These are phyloP conservation scores for Natrix natrix DNA, from an alignment of 2,797 vertebrate species.

Conservation along the genomic window DNA sequence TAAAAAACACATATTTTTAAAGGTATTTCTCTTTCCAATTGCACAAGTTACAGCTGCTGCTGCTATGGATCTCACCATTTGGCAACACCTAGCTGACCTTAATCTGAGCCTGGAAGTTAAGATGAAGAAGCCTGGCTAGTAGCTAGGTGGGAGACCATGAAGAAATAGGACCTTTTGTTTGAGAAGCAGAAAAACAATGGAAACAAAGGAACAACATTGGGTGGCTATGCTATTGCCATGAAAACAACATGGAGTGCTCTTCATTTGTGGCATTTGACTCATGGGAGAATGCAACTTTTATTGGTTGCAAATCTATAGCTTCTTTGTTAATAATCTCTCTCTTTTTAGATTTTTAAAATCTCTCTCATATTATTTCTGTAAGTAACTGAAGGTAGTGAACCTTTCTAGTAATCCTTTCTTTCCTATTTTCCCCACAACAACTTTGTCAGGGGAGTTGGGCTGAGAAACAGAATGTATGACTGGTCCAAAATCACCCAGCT, in stretches of 20 bases:
- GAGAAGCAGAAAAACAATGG: background rate
- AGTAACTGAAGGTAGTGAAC: background rate
- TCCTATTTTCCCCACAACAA: background rate
- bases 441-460: background rate
- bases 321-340: background rate
- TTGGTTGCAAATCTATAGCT: background rate
- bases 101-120: background rate
- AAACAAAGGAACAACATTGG: background rate
- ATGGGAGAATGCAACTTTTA: background rate
- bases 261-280: background rate
- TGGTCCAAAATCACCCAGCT: background rate
- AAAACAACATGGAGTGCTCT: background rate
- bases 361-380: background rate
- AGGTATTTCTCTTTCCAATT: background rate
- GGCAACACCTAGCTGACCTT: background rate
- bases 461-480: background rate
- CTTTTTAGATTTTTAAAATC: background rate
- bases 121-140: background rate
- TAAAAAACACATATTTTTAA: background rate
- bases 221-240: background rate
- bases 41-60: background rate
- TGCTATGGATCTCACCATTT: background rate
- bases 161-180: background rate
- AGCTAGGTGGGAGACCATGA: background rate
- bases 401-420: background rate